Base-by-base conservation (phyloP, 1,140 invertebrate species). In the Matsumurasca onukii region DNA sequence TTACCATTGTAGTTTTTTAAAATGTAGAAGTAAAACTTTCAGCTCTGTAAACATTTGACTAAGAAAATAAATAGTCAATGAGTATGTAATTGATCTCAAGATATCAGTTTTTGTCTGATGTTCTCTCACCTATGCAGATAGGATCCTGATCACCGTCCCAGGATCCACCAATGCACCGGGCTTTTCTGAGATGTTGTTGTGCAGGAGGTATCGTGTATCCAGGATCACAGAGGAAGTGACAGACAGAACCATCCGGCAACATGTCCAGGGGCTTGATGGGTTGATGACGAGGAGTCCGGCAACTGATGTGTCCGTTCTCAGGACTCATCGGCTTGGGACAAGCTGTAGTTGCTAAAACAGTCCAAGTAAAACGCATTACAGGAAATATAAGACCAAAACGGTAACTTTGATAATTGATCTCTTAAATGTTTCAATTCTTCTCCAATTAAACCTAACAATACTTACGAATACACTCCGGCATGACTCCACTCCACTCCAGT, bases 401-500 rank as follows among this genome's bases (percentile, higher is more conserved):
- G n/a, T n/a, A n/a, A n/a, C n/a, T n/a, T n/a, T n/a, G n/a, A n/a
- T n/a, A n/a, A n/a, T n/a, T n/a, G n/a, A n/a, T n/a, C n/a, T n/a
- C n/a, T n/a, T n/a, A n/a, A n/a, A n/a, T n/a, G n/a, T n/a, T n/a
- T n/a, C n/a, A n/a, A n/a, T n/a, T n/a, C n/a, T n/a, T n/a, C n/a
- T n/a, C n/a, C n/a, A n/a, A n/a, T n/a, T n/a, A n/a, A n/a, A n/a
- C n/a, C n/a, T n/a, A n/a, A n/a, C n/a, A n/a, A 20, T 12, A 52
- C 48, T 24, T 34, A 68, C 66, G 51, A 39, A 34, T 24, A 59
- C 66, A 68, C 31, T 59, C 31, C 31, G 66, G 55, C 24, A 30
- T 25, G 61, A 25, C 20, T 25, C 51, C 51, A 25, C 52, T 59
- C 66, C 66, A 68, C 25, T 68, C 66, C 52, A 68, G 27, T n/a